Conservation (phyloP, 2,113 vertebrate species). For the Plotosus lineatus region DNA sequence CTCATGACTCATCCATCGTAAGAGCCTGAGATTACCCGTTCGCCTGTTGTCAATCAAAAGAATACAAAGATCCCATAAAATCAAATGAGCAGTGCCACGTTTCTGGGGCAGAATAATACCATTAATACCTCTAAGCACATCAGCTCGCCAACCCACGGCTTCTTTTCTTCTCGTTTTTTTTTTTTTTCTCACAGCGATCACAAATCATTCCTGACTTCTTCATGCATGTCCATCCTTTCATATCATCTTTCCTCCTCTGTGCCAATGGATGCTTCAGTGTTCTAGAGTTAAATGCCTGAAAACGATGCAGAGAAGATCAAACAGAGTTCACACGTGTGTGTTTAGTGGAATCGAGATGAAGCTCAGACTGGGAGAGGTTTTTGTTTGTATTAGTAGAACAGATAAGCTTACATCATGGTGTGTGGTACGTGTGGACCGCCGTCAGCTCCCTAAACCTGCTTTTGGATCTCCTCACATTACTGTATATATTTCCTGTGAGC, state of each 20-base stretch:
- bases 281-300: neutral
- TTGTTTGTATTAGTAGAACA: neutral
- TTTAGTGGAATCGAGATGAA: neutral
- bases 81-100: slow-evolving; percentile 14
- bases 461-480: neutral
- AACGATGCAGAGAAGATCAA: slow-evolving; percentile 6
- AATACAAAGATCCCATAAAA: neutral
- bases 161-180: slow-evolving; percentile 23
- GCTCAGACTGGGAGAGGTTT: neutral
- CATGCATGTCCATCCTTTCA: neutral
- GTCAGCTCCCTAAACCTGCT: neutral
- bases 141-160: slow-evolving; percentile 24
- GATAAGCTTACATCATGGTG: neutral
- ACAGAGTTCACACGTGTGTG: slow-evolving; percentile 23
- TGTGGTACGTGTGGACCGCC: neutral
- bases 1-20: neutral
- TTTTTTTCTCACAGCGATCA: slow-evolving; percentile 7
- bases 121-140: slow-evolving; percentile 20
- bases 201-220: slow-evolving; percentile 31
- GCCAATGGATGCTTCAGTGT: neutral
- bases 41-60: neutral
- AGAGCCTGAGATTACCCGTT: neutral
- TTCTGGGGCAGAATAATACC: slow-evolving; percentile 29
- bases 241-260: neutral
- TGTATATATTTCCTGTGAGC: neutral